Evolutionary conservation across 2,888 invertebrate genomes (phyloP).

Genomic region (Synergus itoensis): DNA sequence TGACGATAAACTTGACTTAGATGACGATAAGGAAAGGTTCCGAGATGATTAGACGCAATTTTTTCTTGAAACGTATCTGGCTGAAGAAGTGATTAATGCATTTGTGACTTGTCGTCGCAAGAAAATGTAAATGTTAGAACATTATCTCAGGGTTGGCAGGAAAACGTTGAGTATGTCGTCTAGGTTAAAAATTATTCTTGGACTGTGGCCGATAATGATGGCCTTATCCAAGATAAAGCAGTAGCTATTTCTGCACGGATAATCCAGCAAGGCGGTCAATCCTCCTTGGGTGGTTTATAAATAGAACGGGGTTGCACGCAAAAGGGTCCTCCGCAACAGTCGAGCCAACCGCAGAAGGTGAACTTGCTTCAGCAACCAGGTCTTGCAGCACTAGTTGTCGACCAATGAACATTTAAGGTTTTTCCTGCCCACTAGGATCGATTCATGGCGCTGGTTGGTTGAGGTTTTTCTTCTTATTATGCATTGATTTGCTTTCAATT

Average conservation of each 20-base stretch:
- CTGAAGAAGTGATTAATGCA: constrained; percentile 13
- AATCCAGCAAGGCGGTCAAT: constrained; percentile 69
- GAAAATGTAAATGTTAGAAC: neutral
- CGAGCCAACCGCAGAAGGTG: constrained; percentile 47
- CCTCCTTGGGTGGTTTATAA: constrained; percentile 64
- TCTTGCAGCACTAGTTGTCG: constrained; percentile 22
- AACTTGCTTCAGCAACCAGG: constrained; percentile 27
- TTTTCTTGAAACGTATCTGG: neutral
- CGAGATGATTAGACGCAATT: neutral
- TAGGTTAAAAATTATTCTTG: constrained; percentile 16
- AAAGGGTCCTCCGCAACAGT: constrained; percentile 50
- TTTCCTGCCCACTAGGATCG: neutral
- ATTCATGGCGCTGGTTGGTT: neutral
- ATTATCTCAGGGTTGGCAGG: neutral
- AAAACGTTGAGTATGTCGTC: neutral
- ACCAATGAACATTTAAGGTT: constrained; percentile 16
- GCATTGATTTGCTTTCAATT: neutral
- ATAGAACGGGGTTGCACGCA: constrained; percentile 59
- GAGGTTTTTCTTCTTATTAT: neutral
- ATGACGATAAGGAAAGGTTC: neutral
- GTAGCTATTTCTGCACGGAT: constrained; percentile 67
- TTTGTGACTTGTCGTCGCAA: neutral
- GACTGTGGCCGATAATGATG: constrained; percentile 48
- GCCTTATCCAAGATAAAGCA: constrained; percentile 52
- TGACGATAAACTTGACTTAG: too few relatives aligned